phyloP scores from a whole-genome alignment of 2,113 vertebrate genomes.

The Atlantisia rogersi region DNA sequence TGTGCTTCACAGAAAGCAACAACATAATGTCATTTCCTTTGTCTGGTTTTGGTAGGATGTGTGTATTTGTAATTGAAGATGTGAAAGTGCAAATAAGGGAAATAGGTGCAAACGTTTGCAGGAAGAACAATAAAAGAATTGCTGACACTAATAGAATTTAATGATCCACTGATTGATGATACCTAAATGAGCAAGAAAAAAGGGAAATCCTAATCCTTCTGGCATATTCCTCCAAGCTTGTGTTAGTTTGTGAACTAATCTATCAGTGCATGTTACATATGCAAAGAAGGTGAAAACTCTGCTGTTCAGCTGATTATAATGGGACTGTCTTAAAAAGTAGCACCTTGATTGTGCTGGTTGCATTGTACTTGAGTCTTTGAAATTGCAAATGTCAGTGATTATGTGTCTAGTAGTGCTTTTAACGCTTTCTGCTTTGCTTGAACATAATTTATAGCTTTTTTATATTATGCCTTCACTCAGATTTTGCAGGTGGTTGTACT shows the following conservation, averaged over 20 bases:
- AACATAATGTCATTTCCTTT: not conserved
- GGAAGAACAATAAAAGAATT: not conserved
- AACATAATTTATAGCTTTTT: slow-evolving; percentile 42
- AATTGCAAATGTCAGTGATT: slow-evolving; percentile 64
- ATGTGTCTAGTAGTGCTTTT: slow-evolving; percentile 46
- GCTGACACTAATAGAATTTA: not conserved
- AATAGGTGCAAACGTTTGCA: not conserved
- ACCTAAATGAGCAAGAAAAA: not conserved
- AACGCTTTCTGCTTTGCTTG: slow-evolving; percentile 49
- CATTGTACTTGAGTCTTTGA: slow-evolving; percentile 45
- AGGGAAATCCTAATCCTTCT: not conserved
- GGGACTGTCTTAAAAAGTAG: slow-evolving; percentile 38
- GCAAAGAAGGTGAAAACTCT: slow-evolving; percentile 47
- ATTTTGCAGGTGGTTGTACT: slow-evolving; percentile 14
- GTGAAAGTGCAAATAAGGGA: not conserved
- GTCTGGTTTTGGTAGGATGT: not conserved
- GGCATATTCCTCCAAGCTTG: not conserved
- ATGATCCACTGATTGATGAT: not conserved
- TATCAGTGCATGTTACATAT: slow-evolving; percentile 18
- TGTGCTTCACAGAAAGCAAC: not conserved
- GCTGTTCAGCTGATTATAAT: slow-evolving; percentile 68
- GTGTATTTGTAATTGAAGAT: slow-evolving; percentile 6
- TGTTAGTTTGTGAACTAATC: slow-evolving; percentile 11
- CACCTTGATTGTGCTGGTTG: slow-evolving; percentile 62
- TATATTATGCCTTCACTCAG: slow-evolving; percentile 33